phyloP scores from a whole-genome alignment of 2,888 invertebrate genomes.

The Lasioglossum lativentre region DNA sequence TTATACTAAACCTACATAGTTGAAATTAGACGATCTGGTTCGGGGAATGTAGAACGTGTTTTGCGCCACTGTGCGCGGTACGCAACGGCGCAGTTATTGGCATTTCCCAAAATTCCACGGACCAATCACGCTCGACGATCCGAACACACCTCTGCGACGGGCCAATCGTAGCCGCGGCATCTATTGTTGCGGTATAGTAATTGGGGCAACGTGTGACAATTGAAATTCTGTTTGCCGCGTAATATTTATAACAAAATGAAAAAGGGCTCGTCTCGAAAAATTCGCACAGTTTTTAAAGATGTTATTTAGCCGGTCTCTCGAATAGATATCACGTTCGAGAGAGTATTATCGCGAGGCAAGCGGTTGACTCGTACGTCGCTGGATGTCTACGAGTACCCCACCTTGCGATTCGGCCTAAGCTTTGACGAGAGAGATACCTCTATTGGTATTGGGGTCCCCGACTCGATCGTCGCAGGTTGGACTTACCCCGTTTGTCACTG shows the following conservation, averaged over 20 bases:
- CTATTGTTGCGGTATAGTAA: slow-evolving; percentile 51
- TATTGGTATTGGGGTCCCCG: slow-evolving; percentile 74
- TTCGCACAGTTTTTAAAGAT: slow-evolving; percentile 33
- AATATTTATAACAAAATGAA: slow-evolving; percentile 48
- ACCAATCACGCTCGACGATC: slow-evolving; percentile 56
- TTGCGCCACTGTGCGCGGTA: slow-evolving; percentile 60
- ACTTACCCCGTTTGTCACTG: slow-evolving; percentile 60
- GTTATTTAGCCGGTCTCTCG: not conserved
- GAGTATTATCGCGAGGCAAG: slow-evolving; percentile 43
- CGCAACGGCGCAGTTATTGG: slow-evolving; percentile 61
- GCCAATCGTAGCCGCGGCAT: slow-evolving; percentile 60
- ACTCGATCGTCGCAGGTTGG: slow-evolving; percentile 76
- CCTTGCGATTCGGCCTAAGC: slow-evolving; percentile 67
- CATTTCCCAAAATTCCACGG: slow-evolving; percentile 57
- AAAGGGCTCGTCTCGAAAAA: slow-evolving; percentile 23
- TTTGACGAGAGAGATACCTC: slow-evolving; percentile 60
- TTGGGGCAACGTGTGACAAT: slow-evolving; percentile 67
- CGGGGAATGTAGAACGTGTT: slow-evolving; percentile 51
- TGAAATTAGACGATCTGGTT: slow-evolving; percentile 7
- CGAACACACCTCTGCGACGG: slow-evolving; percentile 65
- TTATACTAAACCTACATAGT: not conserved
- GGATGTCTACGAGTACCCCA: slow-evolving; percentile 63
- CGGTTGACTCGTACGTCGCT: slow-evolving; percentile 67
- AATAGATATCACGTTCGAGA: slow-evolving; percentile 15
- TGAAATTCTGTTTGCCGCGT: slow-evolving; percentile 66